A percentile compares a stretch with the other conserved stretches of the same genome.
Evolutionary conservation across 2,113 vertebrate species (phyloP).

Genomic region (Pterocles gutturalis): DNA sequence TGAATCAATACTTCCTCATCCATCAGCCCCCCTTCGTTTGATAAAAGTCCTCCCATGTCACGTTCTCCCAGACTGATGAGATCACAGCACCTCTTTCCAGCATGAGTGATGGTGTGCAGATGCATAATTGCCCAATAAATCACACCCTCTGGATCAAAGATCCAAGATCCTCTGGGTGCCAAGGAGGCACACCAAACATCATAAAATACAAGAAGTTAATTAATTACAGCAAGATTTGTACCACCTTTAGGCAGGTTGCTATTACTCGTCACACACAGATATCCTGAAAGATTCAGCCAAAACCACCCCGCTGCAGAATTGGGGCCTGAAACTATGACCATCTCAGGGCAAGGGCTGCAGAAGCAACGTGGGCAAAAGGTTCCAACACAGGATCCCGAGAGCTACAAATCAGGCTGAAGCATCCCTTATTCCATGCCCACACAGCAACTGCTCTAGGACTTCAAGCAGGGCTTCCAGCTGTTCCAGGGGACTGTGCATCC

Average conservation of each 20-base stretch:
- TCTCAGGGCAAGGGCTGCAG: not conserved
- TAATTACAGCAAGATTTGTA: slow-evolving; percentile 35
- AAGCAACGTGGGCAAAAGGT: not conserved
- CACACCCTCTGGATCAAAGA: slow-evolving; percentile 29
- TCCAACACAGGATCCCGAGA: not conserved
- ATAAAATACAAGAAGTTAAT: slow-evolving; percentile 32
- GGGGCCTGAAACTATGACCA: not conserved
- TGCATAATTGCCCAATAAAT: slow-evolving; percentile 58
- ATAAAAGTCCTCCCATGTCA: slow-evolving; percentile 42
- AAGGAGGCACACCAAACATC: slow-evolving; percentile 5
- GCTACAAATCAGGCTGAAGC: not conserved
- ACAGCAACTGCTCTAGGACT: not conserved
- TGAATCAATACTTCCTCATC: slow-evolving; percentile 64
- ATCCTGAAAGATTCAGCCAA: not conserved
- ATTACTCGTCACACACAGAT: not conserved
- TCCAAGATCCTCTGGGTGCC: slow-evolving; percentile 19
- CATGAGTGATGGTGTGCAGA: slow-evolving; percentile 22
- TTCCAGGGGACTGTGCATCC: not conserved
- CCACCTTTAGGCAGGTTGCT: not conserved
- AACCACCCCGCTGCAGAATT: not conserved
- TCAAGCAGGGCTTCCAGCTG: not conserved
- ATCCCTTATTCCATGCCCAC: not conserved
- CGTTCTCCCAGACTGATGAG: slow-evolving; percentile 44
- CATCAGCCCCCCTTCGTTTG: slow-evolving; percentile 38
- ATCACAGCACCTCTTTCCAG: slow-evolving; percentile 51